Evolutionary conservation across 64 coral and sea anemone genomes (phyloP).

Genomic region (Astreopora myriophthalma): DNA sequence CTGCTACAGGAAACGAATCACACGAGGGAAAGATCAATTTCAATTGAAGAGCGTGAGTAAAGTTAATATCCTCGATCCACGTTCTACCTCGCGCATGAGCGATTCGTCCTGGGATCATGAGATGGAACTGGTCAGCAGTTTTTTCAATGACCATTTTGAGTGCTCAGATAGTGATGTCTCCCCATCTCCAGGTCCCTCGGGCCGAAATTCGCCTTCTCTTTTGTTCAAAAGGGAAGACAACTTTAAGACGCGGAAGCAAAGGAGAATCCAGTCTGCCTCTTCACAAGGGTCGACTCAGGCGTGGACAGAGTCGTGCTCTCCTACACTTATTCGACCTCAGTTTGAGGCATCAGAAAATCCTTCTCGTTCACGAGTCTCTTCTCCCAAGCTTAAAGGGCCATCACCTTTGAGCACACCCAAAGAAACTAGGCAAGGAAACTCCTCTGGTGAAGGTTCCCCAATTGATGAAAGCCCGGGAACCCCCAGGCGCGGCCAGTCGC

Average conservation of each 20-base stretch:
- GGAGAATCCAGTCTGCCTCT: neutral
- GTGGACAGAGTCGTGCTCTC: slow-evolving; percentile 23
- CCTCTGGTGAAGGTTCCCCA: slow-evolving; percentile 1
- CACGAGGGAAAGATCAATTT: neutral
- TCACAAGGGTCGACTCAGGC: slow-evolving; percentile 53
- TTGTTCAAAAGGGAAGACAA: neutral
- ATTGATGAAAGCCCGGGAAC: neutral
- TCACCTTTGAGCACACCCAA: slow-evolving; percentile 1
- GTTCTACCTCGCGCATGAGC: slow-evolving; percentile 16
- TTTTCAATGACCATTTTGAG: neutral
- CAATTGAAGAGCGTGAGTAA: slow-evolving; percentile 64
- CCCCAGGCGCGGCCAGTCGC: neutral
- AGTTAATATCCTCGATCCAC: slow-evolving; percentile 27
- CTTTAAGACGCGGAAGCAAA: neutral
- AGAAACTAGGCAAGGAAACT: neutral
- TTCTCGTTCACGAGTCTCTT: neutral
- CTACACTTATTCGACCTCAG: neutral
- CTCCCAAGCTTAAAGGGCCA: neutral
- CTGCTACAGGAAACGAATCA: neutral
- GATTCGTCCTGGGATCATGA: neutral
- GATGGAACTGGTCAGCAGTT: slow-evolving; percentile 23
- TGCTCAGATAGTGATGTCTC: neutral
- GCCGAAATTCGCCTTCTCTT: neutral
- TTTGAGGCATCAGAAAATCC: neutral
- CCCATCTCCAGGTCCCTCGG: neutral